A percentile compares a stretch with the other conserved stretches of the same genome.
These are phyloP conservation scores for Cynocephalus volans DNA, from an alignment of 2,113 vertebrate genomes.

Conservation along the genomic window DNA sequence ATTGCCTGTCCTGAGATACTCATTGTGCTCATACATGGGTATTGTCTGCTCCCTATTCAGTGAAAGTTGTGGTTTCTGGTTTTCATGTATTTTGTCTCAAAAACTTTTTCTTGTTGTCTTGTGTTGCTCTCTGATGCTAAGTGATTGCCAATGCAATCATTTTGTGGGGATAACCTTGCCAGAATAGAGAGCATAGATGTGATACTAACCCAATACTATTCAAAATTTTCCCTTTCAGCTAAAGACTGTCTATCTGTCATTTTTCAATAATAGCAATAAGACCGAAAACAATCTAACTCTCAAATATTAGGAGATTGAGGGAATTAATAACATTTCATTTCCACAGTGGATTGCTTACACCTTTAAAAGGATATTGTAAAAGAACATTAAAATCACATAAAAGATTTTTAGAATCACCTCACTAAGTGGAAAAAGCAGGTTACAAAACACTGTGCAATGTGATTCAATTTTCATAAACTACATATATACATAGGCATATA, in stretches of 20 bases:
- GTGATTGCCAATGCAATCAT: background rate
- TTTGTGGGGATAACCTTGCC: background rate
- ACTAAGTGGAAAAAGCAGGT: background rate
- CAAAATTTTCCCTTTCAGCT: background rate
- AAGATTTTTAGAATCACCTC: background rate
- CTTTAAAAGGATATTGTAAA: background rate
- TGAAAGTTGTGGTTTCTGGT: background rate
- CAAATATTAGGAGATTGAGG: background rate
- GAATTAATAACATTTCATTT: constrained; percentile 19
- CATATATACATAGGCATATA: background rate
- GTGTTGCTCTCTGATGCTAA: background rate
- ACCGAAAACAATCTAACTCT: background rate
- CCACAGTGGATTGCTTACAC: background rate
- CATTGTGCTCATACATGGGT: no score
- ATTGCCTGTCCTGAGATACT: background rate
- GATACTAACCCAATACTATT: background rate
- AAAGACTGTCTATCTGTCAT: background rate
- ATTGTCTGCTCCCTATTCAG: background rate
- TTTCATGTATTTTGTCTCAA: constrained; percentile 23
- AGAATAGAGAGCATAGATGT: background rate
- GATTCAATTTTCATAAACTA: constrained; percentile 31
- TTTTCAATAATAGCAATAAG: constrained; percentile 5
- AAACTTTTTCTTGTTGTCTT: background rate
- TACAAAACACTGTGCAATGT: background rate
- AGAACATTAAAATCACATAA: background rate